These are phyloP conservation scores for Smittia aterrima DNA, from an alignment of 2,888 invertebrate genomes.

Conservation along the genomic window DNA sequence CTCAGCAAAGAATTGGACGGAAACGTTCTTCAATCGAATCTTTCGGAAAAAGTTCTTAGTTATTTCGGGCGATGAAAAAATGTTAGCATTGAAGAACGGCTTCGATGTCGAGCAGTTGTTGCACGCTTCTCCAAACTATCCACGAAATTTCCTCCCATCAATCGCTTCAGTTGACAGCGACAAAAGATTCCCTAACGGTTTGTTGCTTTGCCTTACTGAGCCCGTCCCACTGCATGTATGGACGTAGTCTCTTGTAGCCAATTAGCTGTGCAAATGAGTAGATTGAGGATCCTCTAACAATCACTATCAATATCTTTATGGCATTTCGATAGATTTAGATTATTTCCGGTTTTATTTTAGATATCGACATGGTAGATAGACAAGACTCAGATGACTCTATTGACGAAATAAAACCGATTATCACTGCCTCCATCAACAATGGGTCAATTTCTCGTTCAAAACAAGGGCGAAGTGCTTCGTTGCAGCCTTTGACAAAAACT, in stretches of 20 bases:
- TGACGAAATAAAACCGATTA: background rate
- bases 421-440: background rate
- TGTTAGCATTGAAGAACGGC: background rate
- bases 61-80: background rate
- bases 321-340: background rate
- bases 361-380: background rate
- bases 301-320: too few relatives aligned
- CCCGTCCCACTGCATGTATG: background rate
- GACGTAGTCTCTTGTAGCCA: background rate
- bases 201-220: background rate
- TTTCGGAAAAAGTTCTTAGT: conserved; percentile 12
- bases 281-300: background rate
- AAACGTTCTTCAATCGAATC: conserved; percentile 25
- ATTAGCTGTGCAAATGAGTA: background rate
- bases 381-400: background rate
- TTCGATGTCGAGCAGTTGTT: conserved; percentile 2
- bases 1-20: conserved; percentile 19
- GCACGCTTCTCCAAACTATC: background rate
- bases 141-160: background rate
- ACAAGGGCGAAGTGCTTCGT: background rate
- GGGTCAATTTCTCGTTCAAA: background rate
- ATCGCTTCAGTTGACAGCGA: background rate
- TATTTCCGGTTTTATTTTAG: background rate
- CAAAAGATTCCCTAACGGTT: background rate
- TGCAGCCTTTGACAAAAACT: background rate